Percentiles rank a stretch among this genome's conserved stretches.
These are phyloP conservation scores for Sylvilagus floridanus DNA, from an alignment of 2,797 vertebrate genomes.

Conservation along the genomic window DNA sequence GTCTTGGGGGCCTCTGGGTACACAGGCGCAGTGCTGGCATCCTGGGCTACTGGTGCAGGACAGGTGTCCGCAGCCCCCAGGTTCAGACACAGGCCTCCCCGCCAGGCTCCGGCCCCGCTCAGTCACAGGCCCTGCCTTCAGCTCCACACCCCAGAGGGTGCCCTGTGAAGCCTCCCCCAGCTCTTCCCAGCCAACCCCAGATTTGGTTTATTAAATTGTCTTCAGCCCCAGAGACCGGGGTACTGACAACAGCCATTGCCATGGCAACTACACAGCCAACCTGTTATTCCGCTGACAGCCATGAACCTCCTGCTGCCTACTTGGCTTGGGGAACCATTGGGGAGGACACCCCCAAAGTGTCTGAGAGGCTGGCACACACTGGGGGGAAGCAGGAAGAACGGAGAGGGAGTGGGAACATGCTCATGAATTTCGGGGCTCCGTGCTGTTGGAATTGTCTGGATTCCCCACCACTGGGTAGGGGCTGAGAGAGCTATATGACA, in stretches of 20 bases:
- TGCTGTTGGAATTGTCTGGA: background rate
- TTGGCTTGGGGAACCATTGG: conserved; percentile 60
- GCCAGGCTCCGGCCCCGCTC: background rate
- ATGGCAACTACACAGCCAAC: conserved; percentile 78
- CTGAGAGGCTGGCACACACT: conserved; percentile 26
- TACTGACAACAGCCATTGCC: conserved; percentile 76
- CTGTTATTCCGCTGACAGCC: conserved; percentile 73
- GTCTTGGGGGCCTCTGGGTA: background rate
- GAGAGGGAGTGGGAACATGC: background rate
- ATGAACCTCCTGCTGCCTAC: conserved; percentile 47
- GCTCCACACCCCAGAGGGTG: background rate
- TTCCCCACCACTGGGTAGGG: background rate
- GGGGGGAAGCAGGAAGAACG: background rate
- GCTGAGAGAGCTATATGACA: background rate
- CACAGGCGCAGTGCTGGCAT: background rate
- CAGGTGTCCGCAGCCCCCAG: background rate
- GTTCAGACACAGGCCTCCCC: too few relatives aligned
- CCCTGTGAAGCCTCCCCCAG: conserved; percentile 48
- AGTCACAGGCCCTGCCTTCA: background rate
- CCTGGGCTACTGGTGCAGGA: background rate
- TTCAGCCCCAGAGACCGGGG: conserved; percentile 74
- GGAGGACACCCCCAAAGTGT: conserved; percentile 25
- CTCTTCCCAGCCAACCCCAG: conserved; percentile 32
- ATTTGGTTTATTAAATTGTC: conserved; percentile 79
- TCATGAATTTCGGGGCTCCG: background rate